Evolutionary conservation across 2,888 invertebrate species (phyloP), one percentile per base, ranked within the genome.

Genomic region (Conus canariensis): DNA sequence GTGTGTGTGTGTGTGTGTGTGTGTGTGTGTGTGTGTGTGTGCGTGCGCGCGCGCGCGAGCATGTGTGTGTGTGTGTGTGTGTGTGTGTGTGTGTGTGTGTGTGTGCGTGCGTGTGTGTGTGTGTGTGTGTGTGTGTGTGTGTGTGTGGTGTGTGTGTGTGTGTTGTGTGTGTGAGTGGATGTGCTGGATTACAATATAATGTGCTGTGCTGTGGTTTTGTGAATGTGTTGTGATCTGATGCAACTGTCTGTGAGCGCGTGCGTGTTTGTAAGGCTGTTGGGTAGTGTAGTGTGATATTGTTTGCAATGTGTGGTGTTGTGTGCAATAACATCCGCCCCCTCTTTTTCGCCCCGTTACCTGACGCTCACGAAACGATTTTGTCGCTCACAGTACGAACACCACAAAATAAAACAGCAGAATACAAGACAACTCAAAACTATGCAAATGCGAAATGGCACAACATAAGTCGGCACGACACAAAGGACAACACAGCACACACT

Each of bases 1-100:
- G 93, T 96, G 0, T 96, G 96, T 12, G 9, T 77, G 16, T 77
- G 2, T 45, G 4, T 19, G 74, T 25, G 19, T 74, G n/a, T n/a
- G n/a, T 22, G 74, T 16, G 70, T 64, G 60, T 7, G 95, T 95
- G 91, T 95, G 95, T 6, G 93, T 96, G 0, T 96, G 96, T 12
- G 9, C 45, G 16, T 77, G 16, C 30, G 30, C 30, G 30, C 2
- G 30, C 2, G 30, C 30, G 30, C 30, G 30, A 0, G 30, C 30
- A 30, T 0, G 30, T 30, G 30, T 30, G 30, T 30, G 30, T n/a
- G n/a, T 22, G 74, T 16, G 70, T 64, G 60, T 64, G 95, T 95
- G 91, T 95, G 95, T 6, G 93, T 96, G 0, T 96, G 96, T 1
- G 9, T 45, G 16, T 45, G 9, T 8, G 80, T 5, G 14, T 16